Evolutionary conservation across 2,888 invertebrate genomes (phyloP), one percentile per base, ranked within the genome.

Genomic region (Phyto melanocephala): DNA sequence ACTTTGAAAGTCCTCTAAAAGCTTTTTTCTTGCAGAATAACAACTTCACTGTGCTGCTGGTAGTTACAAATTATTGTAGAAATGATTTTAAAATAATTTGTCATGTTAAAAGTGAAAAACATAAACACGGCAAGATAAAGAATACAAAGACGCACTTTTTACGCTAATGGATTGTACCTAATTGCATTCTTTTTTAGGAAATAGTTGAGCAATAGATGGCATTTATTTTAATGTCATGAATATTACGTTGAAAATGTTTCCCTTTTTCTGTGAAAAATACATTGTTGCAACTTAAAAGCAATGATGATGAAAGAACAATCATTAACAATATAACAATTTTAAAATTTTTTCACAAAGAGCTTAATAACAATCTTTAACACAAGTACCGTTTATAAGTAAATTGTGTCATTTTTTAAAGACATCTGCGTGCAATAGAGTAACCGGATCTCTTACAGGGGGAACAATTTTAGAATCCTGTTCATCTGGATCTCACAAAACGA

Each of bases 161-260:
- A 15, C 67, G 33, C 81, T 77, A 81, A 81, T 81, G 81, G 81
- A 77, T 77, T 77, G 72, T 68, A 72, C 77, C 72, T 81, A 77
- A 81, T 81, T 77, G 77, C 76, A 60, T 45, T 58, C 74, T 58
- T 52, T 60, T 28, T 47, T 37, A 56, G n/a, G 13, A 24, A 60
- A 35, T 22, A 45, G 3, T 8, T 7, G 42, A 72, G 15, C 35
- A 47, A 20, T 1, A 15, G 37, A 22, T 20, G 15, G n/a, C 8
- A 58, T 50, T 22, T 2, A 4, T 60, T 62, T 20, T 24, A 28
- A 13, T 50, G 37, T 7, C 58, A 60, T 42, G 52, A 72, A 79
- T 67, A 72, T 67, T 67, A 58, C 67, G 67, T 24, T 37, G 13
- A 37, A 62, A 71, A 45, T 24, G 7, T 56, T 62, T 62, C 17